Base-by-base conservation (phyloP, 2,888 invertebrate species). In the Apotomis turbidana region DNA sequence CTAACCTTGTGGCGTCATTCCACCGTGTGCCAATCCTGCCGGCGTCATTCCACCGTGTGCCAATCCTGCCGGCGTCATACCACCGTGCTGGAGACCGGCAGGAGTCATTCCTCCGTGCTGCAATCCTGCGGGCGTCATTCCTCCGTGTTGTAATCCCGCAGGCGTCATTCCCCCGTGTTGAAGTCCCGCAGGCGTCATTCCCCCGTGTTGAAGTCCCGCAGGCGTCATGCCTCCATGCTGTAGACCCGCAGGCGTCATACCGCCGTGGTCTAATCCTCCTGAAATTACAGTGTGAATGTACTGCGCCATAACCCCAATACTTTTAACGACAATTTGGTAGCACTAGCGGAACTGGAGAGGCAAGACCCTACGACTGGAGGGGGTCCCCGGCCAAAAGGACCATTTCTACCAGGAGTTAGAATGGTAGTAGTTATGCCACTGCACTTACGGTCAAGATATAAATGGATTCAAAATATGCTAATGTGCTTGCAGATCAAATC, bases 221-320 rank as follows among this genome's bases (percentile, higher is more conserved):
- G 82, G 81, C n/a, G 81, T 90, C 83, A 91, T 86, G 12, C 89
- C 86, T 3, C 90, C 90, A 71, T 91, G 89, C 68, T 87, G 85
- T 13, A 91, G 76, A 4, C 87, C 90, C 1, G 81, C 86, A 0
- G 88, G 87, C 0, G 83, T 81, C 74, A 80, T 78, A 4, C 82
- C 85, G 3, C 82, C 84, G 63, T 85, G 85, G 64, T 89, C 85
- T 63, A 92, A 77, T 13, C 87, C 90, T 5, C 80, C 85, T 15
- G 87, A 1, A 69, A 6, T 6, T 6, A 41, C 5, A 41, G 6
- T 41, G 1, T 41, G 41, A 5, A 6, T 41, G 41, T 41, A 41
- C 41, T 41, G 41, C 41, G 41, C 41, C 41, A 41, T 6, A 6
- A 41, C 6, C 6, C 41, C 41, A 6, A 27, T 44, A n/a, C 4